Conservation (phyloP, 2,113 vertebrate genomes). For the Zosterops lateralis region DNA sequence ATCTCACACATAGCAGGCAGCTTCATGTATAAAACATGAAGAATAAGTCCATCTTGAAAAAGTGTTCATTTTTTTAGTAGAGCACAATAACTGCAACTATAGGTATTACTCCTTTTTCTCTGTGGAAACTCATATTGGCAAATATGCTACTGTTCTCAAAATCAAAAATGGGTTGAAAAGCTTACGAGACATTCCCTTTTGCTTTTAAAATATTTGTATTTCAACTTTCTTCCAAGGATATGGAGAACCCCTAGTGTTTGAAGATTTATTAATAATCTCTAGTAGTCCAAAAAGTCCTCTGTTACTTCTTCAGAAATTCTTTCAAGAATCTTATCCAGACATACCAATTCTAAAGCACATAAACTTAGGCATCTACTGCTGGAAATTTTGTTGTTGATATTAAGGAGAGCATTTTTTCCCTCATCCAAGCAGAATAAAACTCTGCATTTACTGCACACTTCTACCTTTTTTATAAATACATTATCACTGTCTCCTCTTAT, state of each 20-base stretch:
- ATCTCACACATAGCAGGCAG: background rate
- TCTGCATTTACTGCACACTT: background rate
- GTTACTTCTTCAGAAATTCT: background rate
- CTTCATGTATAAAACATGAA: background rate
- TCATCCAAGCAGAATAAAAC: background rate
- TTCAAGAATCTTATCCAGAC: background rate
- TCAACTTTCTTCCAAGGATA: background rate
- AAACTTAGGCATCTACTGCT: background rate
- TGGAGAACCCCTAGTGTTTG: background rate
- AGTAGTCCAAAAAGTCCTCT: background rate
- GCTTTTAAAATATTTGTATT: background rate
- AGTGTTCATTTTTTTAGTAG: background rate
- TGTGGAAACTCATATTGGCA: background rate
- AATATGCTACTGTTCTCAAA: background rate
- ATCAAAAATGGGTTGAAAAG: background rate
- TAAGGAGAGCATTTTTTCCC: background rate
- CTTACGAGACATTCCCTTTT: background rate
- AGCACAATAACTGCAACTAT: background rate
- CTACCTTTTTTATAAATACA: background rate
- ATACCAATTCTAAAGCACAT: background rate
- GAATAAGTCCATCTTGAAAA: background rate
- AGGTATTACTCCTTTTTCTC: background rate
- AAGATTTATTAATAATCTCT: conserved; percentile 11
- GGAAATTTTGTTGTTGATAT: background rate
- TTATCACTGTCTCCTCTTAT: background rate